Conservation (phyloP, 2,113 vertebrate genomes). For the Tupaia chinensis region DNA sequence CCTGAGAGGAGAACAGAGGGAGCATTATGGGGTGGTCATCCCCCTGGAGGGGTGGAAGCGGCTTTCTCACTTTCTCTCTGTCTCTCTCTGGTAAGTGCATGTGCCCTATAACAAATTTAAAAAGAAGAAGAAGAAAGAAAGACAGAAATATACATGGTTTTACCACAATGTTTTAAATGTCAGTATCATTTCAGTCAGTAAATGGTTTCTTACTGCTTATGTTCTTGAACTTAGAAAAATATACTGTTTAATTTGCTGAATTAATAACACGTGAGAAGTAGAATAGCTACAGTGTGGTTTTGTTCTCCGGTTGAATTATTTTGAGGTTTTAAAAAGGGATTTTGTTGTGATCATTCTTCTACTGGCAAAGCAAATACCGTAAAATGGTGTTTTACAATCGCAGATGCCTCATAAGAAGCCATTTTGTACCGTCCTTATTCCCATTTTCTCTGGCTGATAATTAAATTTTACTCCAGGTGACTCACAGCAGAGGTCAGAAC, state of each 20-base stretch:
- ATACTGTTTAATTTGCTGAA: slow-evolving; percentile 21
- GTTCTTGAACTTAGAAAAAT: slow-evolving; percentile 51
- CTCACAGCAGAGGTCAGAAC: slow-evolving; percentile 71
- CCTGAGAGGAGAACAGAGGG: too few species aligned
- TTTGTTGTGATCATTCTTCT: slow-evolving; percentile 58
- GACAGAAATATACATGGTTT: too few species aligned
- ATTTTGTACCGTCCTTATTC: slow-evolving; percentile 65
- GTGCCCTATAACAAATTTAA: too few species aligned
- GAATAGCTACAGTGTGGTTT: slow-evolving; percentile 4
- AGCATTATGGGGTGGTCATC: too few species aligned
- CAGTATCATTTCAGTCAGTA: not conserved
- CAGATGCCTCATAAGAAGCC: slow-evolving; percentile 47
- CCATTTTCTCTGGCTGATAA: slow-evolving; percentile 72
- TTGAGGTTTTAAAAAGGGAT: slow-evolving; percentile 63
- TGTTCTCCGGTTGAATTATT: slow-evolving; percentile 23
- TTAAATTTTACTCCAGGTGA: slow-evolving; percentile 82
- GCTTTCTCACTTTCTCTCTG: too few species aligned
- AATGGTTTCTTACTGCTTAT: slow-evolving; percentile 37
- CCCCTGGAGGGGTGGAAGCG: too few species aligned
- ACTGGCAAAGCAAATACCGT: slow-evolving; percentile 67
- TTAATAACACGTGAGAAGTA: slow-evolving; percentile 47
- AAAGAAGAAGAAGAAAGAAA: too few species aligned
- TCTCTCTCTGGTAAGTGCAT: too few species aligned
- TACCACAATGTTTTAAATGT: not conserved
- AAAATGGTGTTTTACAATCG: slow-evolving; percentile 46